Conservation (phyloP, 2,113 vertebrate species). For the Hippocampus zosterae region DNA sequence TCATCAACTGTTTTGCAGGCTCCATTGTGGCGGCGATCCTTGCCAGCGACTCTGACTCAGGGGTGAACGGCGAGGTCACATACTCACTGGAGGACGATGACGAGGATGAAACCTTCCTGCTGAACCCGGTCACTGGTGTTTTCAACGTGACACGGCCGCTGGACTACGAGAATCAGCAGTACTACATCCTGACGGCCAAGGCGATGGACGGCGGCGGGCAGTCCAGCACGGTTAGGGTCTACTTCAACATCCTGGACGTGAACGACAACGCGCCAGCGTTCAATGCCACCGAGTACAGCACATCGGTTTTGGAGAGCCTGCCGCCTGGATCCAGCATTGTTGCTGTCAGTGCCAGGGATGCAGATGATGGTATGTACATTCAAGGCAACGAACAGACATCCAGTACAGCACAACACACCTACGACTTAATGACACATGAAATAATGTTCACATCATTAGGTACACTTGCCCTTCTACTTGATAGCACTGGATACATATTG, state of each 20-base stretch:
- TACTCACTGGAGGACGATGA: constrained; percentile 90
- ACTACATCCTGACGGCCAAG: constrained; percentile 82
- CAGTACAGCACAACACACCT: neutral
- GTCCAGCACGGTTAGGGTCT: constrained; percentile 79
- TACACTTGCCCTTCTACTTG: too few relatives aligned
- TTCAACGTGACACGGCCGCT: constrained; percentile 86
- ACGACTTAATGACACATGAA: neutral
- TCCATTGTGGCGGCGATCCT: constrained; percentile 92
- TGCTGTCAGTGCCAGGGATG: constrained; percentile 80
- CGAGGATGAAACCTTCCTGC: constrained; percentile 84
- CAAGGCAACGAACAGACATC: neutral
- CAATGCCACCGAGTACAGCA: constrained; percentile 75
- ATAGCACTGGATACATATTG: too few relatives aligned
- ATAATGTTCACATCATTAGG: too few relatives aligned
- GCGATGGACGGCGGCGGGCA: constrained; percentile 88
- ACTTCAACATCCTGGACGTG: constrained; percentile 91
- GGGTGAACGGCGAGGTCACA: constrained; percentile 88
- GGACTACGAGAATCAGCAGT: constrained; percentile 87
- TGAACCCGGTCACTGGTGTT: constrained; percentile 90
- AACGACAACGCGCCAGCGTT: constrained; percentile 89
- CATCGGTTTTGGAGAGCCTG: constrained; percentile 83
- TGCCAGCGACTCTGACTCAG: constrained; percentile 89
- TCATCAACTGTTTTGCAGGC: constrained; percentile 66
- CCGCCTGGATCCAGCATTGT: constrained; percentile 77
- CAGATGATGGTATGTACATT: constrained; percentile 79